Percentiles rank a stretch among this genome's conserved stretches.
Evolutionary conservation across 2,113 vertebrate species (phyloP).

Genomic region (Cnemophilus loriae): DNA sequence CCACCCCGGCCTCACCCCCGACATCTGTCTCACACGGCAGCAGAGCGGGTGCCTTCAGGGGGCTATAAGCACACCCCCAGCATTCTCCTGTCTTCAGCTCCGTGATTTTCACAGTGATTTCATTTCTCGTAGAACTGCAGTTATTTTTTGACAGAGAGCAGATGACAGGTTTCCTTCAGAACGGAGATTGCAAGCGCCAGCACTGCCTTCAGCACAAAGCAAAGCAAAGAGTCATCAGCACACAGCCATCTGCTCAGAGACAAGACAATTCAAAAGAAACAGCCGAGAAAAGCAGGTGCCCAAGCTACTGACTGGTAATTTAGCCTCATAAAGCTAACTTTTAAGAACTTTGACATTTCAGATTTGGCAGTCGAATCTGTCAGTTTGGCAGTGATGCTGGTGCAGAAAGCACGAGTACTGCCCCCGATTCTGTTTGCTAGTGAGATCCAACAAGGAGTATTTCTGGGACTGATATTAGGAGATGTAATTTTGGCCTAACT

Average conservation of each 20-base stretch:
- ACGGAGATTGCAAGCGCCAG: accelerated
- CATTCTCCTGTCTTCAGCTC: not conserved
- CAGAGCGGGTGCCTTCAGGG: no score
- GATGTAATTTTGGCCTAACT: not conserved
- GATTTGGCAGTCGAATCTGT: not conserved
- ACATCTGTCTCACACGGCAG: not conserved
- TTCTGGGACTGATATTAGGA: not conserved
- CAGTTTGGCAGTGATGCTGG: not conserved
- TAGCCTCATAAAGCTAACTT: not conserved
- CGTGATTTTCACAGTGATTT: not conserved
- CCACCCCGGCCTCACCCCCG: not conserved
- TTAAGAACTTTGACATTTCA: not conserved
- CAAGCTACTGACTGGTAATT: not conserved
- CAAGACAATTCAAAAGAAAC: not conserved
- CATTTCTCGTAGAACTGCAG: not conserved
- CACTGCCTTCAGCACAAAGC: not conserved
- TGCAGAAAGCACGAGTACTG: not conserved
- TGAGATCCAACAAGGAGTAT: not conserved
- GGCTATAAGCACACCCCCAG: no score
- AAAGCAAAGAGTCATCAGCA: not conserved
- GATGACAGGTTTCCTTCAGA: not conserved
- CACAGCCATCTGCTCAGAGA: not conserved
- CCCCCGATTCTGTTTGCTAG: not conserved
- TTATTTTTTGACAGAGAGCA: not conserved
- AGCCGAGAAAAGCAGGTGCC: not conserved